Percentiles rank a stretch among this genome's conserved stretches.
Evolutionary conservation across 2,888 invertebrate species (phyloP).

Genomic region (Plebejus anna): DNA sequence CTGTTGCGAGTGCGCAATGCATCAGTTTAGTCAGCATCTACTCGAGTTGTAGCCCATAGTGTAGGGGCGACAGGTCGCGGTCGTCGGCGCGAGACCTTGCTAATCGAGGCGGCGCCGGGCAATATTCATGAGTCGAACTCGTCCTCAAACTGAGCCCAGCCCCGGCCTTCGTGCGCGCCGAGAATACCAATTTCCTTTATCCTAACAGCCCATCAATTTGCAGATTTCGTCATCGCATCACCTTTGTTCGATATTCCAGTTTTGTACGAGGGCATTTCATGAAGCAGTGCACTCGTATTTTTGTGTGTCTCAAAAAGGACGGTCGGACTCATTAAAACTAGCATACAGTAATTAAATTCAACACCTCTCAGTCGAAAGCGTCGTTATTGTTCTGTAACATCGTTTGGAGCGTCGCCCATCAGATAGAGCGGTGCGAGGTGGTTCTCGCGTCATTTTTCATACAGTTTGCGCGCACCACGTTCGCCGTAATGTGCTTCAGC

Average conservation of each 20-base stretch:
- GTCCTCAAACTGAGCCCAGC: conserved; percentile 21
- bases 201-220: not conserved
- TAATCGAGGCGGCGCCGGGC: not conserved
- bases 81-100: not conserved
- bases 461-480: not conserved
- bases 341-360: not conserved
- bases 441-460: conserved; percentile 2
- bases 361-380: not conserved
- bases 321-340: not conserved
- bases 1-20: not conserved
- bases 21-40: not conserved
- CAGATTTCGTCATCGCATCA: not conserved
- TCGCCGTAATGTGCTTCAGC: conserved; percentile 2
- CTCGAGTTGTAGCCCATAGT: not conserved
- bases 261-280: not conserved
- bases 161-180: conserved; percentile 3
- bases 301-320: not conserved
- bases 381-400: not conserved
- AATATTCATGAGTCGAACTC: conserved; percentile 11
- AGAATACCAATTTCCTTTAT: conserved; percentile 15
- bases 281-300: not conserved
- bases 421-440: conserved; percentile 7
- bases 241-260: not conserved
- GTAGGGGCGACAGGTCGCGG: not conserved
- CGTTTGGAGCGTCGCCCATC: not conserved